phyloP scores from a whole-genome alignment of 2,113 vertebrate genomes.

The Callopanchax toddi region DNA sequence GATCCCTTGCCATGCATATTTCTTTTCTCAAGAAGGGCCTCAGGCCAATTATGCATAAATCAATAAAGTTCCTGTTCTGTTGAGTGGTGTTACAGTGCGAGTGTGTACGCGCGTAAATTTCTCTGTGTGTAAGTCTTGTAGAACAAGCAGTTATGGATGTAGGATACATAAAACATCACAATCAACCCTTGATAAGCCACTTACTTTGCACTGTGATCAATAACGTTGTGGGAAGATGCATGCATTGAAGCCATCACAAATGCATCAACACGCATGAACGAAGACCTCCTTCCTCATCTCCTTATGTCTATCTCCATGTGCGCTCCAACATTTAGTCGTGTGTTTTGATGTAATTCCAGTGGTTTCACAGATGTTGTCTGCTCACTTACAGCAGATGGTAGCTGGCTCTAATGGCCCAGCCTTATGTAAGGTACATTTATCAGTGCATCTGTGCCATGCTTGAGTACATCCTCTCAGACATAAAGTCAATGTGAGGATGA shows the following conservation, averaged over 20 bases:
- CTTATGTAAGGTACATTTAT: slow-evolving; percentile 67
- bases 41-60: slow-evolving; percentile 78
- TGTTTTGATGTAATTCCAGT: slow-evolving; percentile 70
- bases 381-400: slow-evolving; percentile 71
- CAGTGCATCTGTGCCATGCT: slow-evolving; percentile 57
- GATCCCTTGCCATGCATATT: slow-evolving; percentile 86
- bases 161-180: slow-evolving; percentile 85
- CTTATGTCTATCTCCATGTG: slow-evolving; percentile 53
- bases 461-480: slow-evolving; percentile 46
- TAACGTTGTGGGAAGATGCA: slow-evolving; percentile 83
- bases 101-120: slow-evolving; percentile 74
- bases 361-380: slow-evolving; percentile 72
- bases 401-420: slow-evolving; percentile 65
- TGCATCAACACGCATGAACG: slow-evolving; percentile 57
- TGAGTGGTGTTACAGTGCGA: slow-evolving; percentile 74
- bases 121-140: slow-evolving; percentile 77
- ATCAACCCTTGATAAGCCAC: slow-evolving; percentile 81
- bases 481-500: slow-evolving; percentile 36
- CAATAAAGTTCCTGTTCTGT: slow-evolving; percentile 80
- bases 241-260: slow-evolving; percentile 76
- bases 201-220: slow-evolving; percentile 78
- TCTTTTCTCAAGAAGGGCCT: slow-evolving; percentile 83
- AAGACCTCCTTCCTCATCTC: slow-evolving; percentile 37
- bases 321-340: slow-evolving; percentile 64
- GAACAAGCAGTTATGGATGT: slow-evolving; percentile 82